These are phyloP conservation scores for Trichomalopsis sarcophagae DNA, from an alignment of 1,140 invertebrate species.

Conservation along the genomic window DNA sequence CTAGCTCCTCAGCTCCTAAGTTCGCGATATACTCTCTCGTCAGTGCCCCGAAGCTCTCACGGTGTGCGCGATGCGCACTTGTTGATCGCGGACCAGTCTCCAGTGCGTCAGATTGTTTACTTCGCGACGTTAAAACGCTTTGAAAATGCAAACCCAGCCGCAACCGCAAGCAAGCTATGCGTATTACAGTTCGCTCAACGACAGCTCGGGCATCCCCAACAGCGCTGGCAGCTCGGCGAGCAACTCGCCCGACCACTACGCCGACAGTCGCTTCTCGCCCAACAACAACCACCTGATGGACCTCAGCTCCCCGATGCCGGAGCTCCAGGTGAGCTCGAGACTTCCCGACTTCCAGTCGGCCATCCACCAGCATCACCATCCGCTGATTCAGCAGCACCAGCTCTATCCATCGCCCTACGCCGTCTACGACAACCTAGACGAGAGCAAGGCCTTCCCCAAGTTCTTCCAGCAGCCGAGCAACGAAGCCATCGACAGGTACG, in stretches of 20 bases:
- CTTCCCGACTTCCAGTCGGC: constrained; percentile 53
- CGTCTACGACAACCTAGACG: constrained; percentile 56
- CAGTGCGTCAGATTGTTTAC: too few relatives aligned
- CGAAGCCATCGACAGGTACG: constrained; percentile 44
- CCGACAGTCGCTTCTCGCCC: constrained; percentile 55
- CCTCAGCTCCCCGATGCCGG: constrained; percentile 58
- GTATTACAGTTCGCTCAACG: constrained; percentile 31
- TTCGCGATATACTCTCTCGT: not conserved
- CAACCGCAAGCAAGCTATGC: not conserved
- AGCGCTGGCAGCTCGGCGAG: constrained; percentile 66
- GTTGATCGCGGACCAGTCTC: not conserved
- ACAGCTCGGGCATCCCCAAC: constrained; percentile 59
- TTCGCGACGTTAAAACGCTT: not conserved
- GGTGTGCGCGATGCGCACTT: not conserved
- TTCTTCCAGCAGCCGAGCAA: constrained; percentile 18
- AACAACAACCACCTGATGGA: constrained; percentile 64
- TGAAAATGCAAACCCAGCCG: constrained; percentile 27
- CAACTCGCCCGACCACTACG: constrained; percentile 65
- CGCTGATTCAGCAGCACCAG: constrained; percentile 41
- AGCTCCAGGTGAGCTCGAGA: constrained; percentile 21
- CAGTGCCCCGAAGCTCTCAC: not conserved
- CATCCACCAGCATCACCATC: constrained; percentile 48
- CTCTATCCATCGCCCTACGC: constrained; percentile 31
- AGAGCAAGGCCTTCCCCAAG: constrained; percentile 25
- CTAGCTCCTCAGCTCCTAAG: not conserved